Percentiles rank a stretch among this genome's conserved stretches.
phyloP scores from a whole-genome alignment of 2,113 vertebrate species.

The Perccottus glenii region DNA sequence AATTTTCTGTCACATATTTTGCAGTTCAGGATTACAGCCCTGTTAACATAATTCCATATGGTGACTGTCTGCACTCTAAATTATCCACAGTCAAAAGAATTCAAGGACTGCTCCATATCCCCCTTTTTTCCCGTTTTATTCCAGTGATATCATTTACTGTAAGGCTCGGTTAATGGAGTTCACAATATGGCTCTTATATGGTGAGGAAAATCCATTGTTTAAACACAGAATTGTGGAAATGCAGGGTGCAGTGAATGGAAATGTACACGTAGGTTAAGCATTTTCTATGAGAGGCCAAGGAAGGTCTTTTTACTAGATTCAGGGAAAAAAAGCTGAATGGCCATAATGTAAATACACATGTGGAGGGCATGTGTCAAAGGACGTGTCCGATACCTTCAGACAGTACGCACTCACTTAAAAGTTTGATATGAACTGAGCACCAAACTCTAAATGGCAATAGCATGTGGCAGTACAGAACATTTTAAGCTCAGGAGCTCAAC shows the following conservation, averaged over 20 bases:
- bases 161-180: constrained; percentile 22
- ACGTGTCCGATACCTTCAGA: constrained; percentile 2
- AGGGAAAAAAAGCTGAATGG: constrained; percentile 27
- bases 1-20: constrained; percentile 29
- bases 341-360: constrained; percentile 31
- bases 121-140: constrained; percentile 34
- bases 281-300: constrained; percentile 11
- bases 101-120: constrained; percentile 17
- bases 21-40: constrained; percentile 16
- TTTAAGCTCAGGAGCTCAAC: constrained; percentile 50
- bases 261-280: constrained; percentile 27
- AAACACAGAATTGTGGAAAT: constrained; percentile 31
- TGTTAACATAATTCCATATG: constrained; percentile 55
- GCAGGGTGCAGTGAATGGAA: constrained; percentile 46
- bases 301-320: constrained; percentile 14
- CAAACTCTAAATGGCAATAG: constrained; percentile 47
- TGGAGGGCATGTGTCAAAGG: constrained; percentile 34
- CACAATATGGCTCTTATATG: constrained; percentile 27
- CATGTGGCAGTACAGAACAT: constrained; percentile 49
- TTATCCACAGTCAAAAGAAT: constrained; percentile 50
- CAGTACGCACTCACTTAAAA: not conserved
- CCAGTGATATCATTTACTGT: constrained; percentile 46
- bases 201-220: constrained; percentile 42
- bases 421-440: constrained; percentile 1
- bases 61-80: constrained; percentile 51